phyloP scores from a whole-genome alignment of 2,797 vertebrate species.

The Paedocypris micromegethes region DNA sequence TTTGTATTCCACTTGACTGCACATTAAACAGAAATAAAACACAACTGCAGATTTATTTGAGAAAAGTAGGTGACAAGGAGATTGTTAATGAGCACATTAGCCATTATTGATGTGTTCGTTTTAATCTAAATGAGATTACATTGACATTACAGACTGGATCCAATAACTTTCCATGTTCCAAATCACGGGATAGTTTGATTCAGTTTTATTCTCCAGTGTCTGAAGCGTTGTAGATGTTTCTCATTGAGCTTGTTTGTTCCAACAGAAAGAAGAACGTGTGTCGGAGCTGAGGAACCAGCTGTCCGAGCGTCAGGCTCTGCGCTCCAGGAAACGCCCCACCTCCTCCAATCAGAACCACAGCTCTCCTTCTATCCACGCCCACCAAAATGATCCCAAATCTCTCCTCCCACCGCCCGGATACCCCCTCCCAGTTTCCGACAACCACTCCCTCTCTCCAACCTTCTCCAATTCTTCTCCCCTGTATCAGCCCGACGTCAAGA shows the following conservation, averaged over 20 bases:
- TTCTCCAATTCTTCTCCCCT: conserved; percentile 76
- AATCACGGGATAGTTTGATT: too few relatives aligned
- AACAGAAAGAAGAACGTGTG: conserved; percentile 86
- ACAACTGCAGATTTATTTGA: too few relatives aligned
- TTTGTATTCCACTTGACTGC: background rate
- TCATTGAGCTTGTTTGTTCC: conserved; percentile 14
- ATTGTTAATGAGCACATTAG: too few relatives aligned
- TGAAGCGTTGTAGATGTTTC: background rate
- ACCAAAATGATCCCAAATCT: conserved; percentile 70
- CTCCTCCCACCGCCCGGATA: conserved; percentile 71
- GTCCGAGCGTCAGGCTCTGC: conserved; percentile 82
- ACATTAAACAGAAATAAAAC: background rate
- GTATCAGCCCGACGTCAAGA: conserved; percentile 79
- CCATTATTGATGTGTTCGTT: too few relatives aligned
- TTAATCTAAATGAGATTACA: too few relatives aligned
- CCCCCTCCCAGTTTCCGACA: conserved; percentile 64
- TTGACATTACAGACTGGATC: too few relatives aligned
- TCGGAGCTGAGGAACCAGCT: conserved; percentile 87
- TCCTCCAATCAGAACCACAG: conserved; percentile 73
- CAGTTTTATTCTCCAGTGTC: too few relatives aligned
- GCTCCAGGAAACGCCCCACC: conserved; percentile 79
- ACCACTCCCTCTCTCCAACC: conserved; percentile 71
- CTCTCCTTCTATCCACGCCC: conserved; percentile 57
- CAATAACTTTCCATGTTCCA: too few relatives aligned
- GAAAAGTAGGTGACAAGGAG: too few relatives aligned